These are phyloP conservation scores for Melangyna quadrimaculata DNA, from an alignment of 2,888 invertebrate species.

Conservation along the genomic window DNA sequence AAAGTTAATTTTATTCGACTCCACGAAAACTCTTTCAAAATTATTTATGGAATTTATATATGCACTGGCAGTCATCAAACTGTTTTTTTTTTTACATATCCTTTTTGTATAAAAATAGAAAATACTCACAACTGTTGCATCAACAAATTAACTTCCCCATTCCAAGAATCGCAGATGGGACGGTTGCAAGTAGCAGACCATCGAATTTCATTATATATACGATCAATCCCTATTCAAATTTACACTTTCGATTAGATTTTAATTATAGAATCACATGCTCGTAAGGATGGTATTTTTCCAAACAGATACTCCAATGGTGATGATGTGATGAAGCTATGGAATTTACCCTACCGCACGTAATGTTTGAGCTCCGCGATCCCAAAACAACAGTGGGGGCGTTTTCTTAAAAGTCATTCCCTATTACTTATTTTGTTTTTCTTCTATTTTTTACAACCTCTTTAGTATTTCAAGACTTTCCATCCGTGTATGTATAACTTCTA, in stretches of 20 bases:
- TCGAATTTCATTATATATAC: conserved; percentile 16
- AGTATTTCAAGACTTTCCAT: conserved; percentile 39
- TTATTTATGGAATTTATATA: not conserved
- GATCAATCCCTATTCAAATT: conserved; percentile 54
- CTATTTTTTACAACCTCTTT: not conserved
- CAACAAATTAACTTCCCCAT: conserved; percentile 33
- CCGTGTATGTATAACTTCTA: not conserved
- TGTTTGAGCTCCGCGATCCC: conserved; percentile 41
- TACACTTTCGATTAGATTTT: conserved; percentile 68
- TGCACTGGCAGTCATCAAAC: not conserved
- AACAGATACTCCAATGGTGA: conserved; percentile 22
- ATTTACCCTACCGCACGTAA: conserved; percentile 14
- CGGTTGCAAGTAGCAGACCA: not conserved
- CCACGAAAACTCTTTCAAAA: too few species aligned
- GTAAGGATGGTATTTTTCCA: not conserved
- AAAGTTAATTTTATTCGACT: too few species aligned
- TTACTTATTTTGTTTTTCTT: conserved; percentile 21
- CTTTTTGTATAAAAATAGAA: not conserved
- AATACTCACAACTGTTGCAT: conserved; percentile 18
- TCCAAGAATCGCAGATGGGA: not conserved
- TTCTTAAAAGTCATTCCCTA: conserved; percentile 40
- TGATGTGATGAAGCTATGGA: conserved; percentile 2
- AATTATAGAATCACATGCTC: conserved; percentile 67
- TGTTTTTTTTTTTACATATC: not conserved
- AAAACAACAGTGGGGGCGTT: conserved; percentile 55